phyloP scores from a whole-genome alignment of 1,140 invertebrate genomes.

The Calephelis nemesis region DNA sequence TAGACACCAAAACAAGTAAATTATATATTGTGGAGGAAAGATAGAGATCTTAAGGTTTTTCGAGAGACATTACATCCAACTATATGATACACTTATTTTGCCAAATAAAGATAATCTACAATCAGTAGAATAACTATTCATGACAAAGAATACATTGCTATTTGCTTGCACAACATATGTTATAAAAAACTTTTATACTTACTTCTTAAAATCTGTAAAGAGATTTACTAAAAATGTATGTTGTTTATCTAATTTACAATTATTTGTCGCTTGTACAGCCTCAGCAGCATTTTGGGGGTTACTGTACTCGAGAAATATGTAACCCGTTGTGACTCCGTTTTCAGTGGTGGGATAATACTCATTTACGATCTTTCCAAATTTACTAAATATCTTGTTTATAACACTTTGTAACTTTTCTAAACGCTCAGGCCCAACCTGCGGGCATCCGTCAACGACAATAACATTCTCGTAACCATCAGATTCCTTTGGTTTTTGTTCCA shows the following conservation, averaged over 20 bases:
- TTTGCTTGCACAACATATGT: constrained; percentile 10
- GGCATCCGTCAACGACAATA: constrained; percentile 97
- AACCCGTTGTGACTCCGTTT: constrained; percentile 92
- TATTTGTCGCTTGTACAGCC: constrained; percentile 93
- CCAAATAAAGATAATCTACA: too few relatives aligned
- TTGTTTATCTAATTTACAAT: constrained; percentile 97
- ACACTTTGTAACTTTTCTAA: constrained; percentile 96
- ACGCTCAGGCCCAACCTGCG: constrained; percentile 94
- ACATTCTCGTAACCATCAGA: constrained; percentile 97
- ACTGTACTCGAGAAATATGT: constrained; percentile 95
- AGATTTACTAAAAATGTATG: constrained; percentile 97
- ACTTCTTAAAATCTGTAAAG: constrained; percentile 98
- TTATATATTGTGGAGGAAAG: too few relatives aligned
- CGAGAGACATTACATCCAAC: too few relatives aligned
- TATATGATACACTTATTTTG: too few relatives aligned
- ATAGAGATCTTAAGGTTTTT: too few relatives aligned
- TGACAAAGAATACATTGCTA: too few relatives aligned
- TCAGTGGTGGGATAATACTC: constrained; percentile 93
- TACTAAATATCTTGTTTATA: constrained; percentile 94
- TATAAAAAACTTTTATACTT: constrained; percentile 53
- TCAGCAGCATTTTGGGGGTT: constrained; percentile 90
- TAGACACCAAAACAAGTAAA: too few relatives aligned
- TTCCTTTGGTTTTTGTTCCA: constrained; percentile 93
- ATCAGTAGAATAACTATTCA: too few relatives aligned
- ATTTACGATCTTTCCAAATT: constrained; percentile 94